Percentiles rank a stretch among this genome's conserved stretches.
These are phyloP conservation scores for Psylliodes chrysocephalus DNA, from an alignment of 2,888 invertebrate species.

Conservation along the genomic window DNA sequence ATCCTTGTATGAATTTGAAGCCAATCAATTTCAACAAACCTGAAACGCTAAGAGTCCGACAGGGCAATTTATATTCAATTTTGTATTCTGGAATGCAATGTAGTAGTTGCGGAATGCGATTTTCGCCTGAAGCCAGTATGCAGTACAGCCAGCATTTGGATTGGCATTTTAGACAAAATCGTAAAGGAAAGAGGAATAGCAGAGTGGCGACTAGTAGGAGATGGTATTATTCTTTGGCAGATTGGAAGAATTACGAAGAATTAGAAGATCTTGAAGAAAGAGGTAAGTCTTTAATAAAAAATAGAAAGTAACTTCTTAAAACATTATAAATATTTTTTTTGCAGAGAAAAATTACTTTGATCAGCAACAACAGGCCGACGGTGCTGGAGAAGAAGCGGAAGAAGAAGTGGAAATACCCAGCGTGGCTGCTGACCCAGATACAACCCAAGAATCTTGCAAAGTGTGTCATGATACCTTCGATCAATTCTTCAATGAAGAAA, in stretches of 20 bases:
- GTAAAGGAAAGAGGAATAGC: constrained; percentile 86
- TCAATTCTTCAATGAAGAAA: constrained; percentile 96
- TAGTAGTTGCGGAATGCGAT: constrained; percentile 94
- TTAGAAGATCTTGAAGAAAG: constrained; percentile 90
- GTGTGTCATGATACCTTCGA: constrained; percentile 95
- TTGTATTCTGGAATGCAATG: constrained; percentile 95
- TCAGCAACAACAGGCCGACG: constrained; percentile 69
- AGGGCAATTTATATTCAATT: constrained; percentile 74
- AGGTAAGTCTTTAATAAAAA: no score
- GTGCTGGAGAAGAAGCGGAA: constrained; percentile 69
- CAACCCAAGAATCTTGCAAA: constrained; percentile 78
- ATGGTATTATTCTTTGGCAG: constrained; percentile 90
- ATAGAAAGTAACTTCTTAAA: no score
- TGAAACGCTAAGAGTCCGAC: constrained; percentile 78
- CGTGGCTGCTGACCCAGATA: constrained; percentile 75
- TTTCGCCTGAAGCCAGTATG: constrained; percentile 88
- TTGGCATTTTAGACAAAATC: constrained; percentile 98
- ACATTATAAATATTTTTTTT: no score
- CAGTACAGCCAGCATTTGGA: constrained; percentile 96
- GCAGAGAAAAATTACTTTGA: constrained; percentile 92
- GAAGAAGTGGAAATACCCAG: constrained; percentile 74
- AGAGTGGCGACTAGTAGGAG: constrained; percentile 84
- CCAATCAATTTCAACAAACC: constrained; percentile 75
- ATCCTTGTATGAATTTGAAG: constrained; percentile 64
- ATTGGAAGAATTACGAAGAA: constrained; percentile 96